These are phyloP conservation scores for Patella pellucida DNA, from an alignment of 2,888 invertebrate species.

Conservation along the genomic window DNA sequence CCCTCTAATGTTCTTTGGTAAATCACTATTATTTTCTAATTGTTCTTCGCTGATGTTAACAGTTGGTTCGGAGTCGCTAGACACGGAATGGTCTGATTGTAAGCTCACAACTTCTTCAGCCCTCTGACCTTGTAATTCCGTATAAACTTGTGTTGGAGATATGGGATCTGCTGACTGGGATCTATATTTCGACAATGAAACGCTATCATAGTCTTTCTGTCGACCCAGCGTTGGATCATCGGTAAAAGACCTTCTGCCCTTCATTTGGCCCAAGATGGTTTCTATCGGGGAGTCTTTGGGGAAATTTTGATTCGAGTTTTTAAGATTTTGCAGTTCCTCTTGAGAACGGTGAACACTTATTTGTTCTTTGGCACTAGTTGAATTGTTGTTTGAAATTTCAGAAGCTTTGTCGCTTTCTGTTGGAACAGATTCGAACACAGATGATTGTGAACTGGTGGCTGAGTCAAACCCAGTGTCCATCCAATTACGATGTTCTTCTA, in stretches of 20 bases:
- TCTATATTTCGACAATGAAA: background rate
- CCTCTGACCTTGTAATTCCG: too few relatives aligned
- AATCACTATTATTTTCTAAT: too few relatives aligned
- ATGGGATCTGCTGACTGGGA: background rate
- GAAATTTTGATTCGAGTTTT: background rate
- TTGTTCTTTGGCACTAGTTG: background rate
- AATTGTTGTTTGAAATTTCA: background rate
- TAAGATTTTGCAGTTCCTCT: conserved; percentile 5
- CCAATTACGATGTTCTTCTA: conserved; percentile 13
- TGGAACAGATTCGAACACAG: background rate
- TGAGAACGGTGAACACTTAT: background rate
- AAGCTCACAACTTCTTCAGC: too few relatives aligned
- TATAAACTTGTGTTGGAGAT: too few relatives aligned
- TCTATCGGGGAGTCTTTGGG: background rate
- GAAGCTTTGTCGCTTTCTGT: background rate
- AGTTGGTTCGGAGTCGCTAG: too few relatives aligned
- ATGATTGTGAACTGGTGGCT: background rate
- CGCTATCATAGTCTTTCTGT: background rate
- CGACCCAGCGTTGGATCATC: background rate
- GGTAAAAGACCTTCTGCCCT: background rate
- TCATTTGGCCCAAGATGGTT: background rate
- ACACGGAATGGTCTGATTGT: too few relatives aligned
- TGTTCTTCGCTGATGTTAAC: too few relatives aligned
- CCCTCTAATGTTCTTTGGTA: too few relatives aligned
- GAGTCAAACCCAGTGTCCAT: background rate